These are phyloP conservation scores for Rhombomys opimus DNA, from an alignment of 2,113 vertebrate species.

Conservation along the genomic window DNA sequence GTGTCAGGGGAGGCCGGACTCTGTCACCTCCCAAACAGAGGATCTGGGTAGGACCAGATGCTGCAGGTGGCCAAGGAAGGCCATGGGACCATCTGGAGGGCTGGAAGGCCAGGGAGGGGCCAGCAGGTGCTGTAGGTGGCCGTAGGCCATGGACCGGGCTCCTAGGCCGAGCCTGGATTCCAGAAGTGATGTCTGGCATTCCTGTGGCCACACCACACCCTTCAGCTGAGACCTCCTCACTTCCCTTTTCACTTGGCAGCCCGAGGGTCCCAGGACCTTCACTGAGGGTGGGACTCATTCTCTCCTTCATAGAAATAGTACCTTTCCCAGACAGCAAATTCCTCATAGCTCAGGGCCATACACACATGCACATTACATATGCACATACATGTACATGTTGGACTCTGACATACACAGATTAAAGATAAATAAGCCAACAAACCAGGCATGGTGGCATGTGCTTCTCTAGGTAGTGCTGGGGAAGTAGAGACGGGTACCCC, in stretches of 20 bases:
- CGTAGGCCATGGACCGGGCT: not conserved
- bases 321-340: not conserved
- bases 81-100: not conserved
- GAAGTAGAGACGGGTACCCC: not conserved
- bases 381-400: rapidly evolving
- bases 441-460: too few relatives aligned
- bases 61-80: not conserved
- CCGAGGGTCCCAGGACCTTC: not conserved
- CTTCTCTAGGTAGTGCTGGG: not conserved
- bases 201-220: not conserved
- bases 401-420: not conserved
- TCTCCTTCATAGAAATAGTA: not conserved
- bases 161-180: not conserved
- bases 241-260: not conserved
- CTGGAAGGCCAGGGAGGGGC: not conserved
- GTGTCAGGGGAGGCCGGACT: not conserved
- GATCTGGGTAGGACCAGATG: not conserved
- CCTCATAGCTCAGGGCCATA: not conserved
- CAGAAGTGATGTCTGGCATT: not conserved
- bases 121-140: not conserved
- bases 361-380: not conserved
- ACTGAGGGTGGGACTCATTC: not conserved
- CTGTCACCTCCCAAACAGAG: not conserved
- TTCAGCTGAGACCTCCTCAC: not conserved
- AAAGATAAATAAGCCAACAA: not conserved